Percentiles rank a stretch among this genome's conserved stretches.
phyloP scores from a whole-genome alignment of 2,113 vertebrate genomes.

The Orycteropus afer region DNA sequence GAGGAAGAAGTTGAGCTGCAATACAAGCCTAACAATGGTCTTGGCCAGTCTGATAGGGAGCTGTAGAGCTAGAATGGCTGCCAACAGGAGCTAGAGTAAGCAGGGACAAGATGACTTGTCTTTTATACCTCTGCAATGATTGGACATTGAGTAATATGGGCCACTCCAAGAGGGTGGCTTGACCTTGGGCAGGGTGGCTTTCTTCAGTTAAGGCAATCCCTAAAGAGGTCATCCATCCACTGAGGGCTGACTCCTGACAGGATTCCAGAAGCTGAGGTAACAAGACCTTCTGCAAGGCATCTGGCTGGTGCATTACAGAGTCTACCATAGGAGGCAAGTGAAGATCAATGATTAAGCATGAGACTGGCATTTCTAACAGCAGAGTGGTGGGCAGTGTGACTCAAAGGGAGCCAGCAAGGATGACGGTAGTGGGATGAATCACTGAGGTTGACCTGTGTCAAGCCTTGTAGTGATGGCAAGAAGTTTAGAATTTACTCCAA shows the following conservation, averaged over 20 bases:
- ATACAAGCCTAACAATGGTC: no score
- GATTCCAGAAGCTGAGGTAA: not conserved
- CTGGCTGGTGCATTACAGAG: not conserved
- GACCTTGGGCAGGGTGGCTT: not conserved
- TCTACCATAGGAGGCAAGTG: not conserved
- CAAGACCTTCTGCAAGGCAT: not conserved
- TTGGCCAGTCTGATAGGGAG: not conserved
- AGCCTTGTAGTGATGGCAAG: not conserved
- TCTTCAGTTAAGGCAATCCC: not conserved
- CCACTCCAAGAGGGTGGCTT: not conserved
- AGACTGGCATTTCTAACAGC: not conserved
- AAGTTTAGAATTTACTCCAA: not conserved
- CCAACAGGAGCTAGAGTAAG: not conserved
- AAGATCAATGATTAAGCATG: not conserved
- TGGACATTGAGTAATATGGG: not conserved
- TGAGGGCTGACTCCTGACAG: not conserved
- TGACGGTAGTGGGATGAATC: not conserved
- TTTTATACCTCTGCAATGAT: not conserved
- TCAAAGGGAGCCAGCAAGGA: not conserved
- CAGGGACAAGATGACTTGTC: not conserved
- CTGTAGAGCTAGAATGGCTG: not conserved
- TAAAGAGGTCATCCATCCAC: not conserved
- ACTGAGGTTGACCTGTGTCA: not conserved
- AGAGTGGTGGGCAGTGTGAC: not conserved
- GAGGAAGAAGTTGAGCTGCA: not conserved